A percentile compares a stretch with the other conserved stretches of the same genome.
phyloP scores from a whole-genome alignment of 2,113 vertebrate species.

The Planiliza haematocheilus region DNA sequence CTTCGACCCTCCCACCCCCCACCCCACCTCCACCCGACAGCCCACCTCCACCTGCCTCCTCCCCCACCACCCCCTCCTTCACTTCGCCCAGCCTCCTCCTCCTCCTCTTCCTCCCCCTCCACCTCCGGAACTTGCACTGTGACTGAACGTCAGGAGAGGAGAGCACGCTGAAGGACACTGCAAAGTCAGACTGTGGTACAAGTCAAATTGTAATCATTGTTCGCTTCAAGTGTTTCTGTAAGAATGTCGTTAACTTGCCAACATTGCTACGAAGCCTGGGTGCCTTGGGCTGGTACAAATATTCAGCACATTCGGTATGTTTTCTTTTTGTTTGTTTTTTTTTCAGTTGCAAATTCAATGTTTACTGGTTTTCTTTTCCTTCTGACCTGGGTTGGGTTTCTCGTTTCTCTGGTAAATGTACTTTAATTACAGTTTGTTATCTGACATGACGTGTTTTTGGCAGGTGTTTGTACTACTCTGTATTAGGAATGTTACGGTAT shows the following conservation, averaged over 20 bases:
- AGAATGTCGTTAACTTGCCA: conserved; percentile 86
- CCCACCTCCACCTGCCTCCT: too few species aligned
- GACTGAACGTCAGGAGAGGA: conserved; percentile 74
- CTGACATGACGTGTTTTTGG: conserved; percentile 77
- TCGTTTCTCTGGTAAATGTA: conserved; percentile 76
- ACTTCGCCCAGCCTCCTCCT: neutral
- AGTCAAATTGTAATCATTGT: conserved; percentile 73
- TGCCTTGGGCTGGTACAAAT: conserved; percentile 87
- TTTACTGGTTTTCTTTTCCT: conserved; percentile 61
- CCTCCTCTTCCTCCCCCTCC: conserved; percentile 8
- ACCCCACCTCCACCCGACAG: neutral
- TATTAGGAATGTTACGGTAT: conserved; percentile 84
- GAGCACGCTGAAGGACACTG: conserved; percentile 67
- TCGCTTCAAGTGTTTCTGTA: conserved; percentile 82
- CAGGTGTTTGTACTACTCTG: conserved; percentile 85
- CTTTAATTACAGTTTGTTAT: conserved; percentile 72
- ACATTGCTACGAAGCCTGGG: conserved; percentile 87
- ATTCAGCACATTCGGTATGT: conserved; percentile 75
- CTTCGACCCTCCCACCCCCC: neutral
- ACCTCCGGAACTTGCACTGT: conserved; percentile 84
- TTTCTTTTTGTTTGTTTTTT: neutral
- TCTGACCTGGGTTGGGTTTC: conserved; percentile 60
- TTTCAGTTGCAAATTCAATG: conserved; percentile 75
- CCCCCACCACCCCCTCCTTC: neutral
- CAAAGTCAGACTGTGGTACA: conserved; percentile 75